phyloP scores from a whole-genome alignment of 2,888 invertebrate species.

The Portevinia maculata region DNA sequence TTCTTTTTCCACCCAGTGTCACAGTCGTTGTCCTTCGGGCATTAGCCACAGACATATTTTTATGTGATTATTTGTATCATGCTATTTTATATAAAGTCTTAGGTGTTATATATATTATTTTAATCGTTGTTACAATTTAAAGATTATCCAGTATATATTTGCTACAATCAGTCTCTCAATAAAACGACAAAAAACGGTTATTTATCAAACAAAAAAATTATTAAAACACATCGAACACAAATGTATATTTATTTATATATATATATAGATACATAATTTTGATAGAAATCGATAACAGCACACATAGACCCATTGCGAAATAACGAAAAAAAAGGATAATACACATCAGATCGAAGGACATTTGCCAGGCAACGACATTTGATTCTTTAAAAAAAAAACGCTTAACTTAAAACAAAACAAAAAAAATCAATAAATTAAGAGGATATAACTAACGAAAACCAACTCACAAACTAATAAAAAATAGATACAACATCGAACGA shows the following conservation, averaged over 20 bases:
- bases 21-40: slow-evolving; percentile 5
- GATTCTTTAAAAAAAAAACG: slow-evolving; percentile 7
- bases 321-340: slow-evolving; percentile 22
- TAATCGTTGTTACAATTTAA: slow-evolving; percentile 3
- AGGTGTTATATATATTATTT: slow-evolving; percentile 10
- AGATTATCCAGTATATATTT: not conserved
- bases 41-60: slow-evolving; percentile 8
- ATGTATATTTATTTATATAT: slow-evolving; percentile 24
- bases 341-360: slow-evolving; percentile 62
- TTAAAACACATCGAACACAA: slow-evolving; percentile 63
- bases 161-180: slow-evolving; percentile 24
- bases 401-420: slow-evolving; percentile 9
- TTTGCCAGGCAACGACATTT: slow-evolving; percentile 66
- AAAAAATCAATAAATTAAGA: slow-evolving; percentile 21
- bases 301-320: slow-evolving; percentile 73
- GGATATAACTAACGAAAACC: slow-evolving; percentile 23
- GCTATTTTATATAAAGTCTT: slow-evolving; percentile 12
- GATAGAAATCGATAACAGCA: slow-evolving; percentile 66
- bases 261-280: slow-evolving; percentile 46
- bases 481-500: slow-evolving; percentile 64
- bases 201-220: slow-evolving; percentile 44
- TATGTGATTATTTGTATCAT: slow-evolving; percentile 22
- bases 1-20: not conserved
- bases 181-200: slow-evolving; percentile 64
- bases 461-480: slow-evolving; percentile 30